Base-by-base conservation (phyloP, 2,113 vertebrate genomes). In the Osmerus mordax region DNA sequence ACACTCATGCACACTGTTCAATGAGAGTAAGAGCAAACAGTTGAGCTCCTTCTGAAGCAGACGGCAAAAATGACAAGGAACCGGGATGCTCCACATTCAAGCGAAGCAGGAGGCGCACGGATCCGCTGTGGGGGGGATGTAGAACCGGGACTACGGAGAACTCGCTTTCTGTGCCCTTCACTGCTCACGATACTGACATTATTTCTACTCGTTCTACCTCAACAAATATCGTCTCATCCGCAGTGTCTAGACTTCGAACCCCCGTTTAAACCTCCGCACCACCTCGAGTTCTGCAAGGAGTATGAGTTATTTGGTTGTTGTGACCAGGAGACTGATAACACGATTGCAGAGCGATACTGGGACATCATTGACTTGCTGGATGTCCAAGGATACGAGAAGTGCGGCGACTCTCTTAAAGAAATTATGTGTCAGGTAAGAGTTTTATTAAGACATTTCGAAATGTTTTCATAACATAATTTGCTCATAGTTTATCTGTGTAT, bases 291-390 rank as follows among this genome's bases (percentile, higher is more conserved):
- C 51, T 96, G 95, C 74, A 88, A 83, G 4, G 84, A 92, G 78
- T 95, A 93, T 65, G 84, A 91, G 62, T 79, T 87, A 1, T 95
- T 96, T 12, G 94, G 94, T 78, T 96, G 95, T 84, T 96, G 94
- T 52, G 93, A 95, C 73, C 93, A 87, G 84, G 69, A 79, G 4
- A 90, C 81, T 16, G 93, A 95, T 68, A 91, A 86, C 62, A 68
- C 4, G 41, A 91, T 96, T 11, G 92, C 93, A 1, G 89, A 90
- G 74, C 92, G 87, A 69, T 96, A 94, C 74, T 88, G 86, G 93
- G 87, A 91, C 67, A 87, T 95, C 18, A 88, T 93, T 83, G 91
- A 90, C 51, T 75, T 87, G 18, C 14, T 94, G 13, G 92, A 92
- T 54, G 76, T 73, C 4, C 67, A 14, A 41, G 90, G 64, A 1